These are phyloP conservation scores for Pterobdella sp. DNA, from an alignment of 2,888 invertebrate species.

Conservation along the genomic window DNA sequence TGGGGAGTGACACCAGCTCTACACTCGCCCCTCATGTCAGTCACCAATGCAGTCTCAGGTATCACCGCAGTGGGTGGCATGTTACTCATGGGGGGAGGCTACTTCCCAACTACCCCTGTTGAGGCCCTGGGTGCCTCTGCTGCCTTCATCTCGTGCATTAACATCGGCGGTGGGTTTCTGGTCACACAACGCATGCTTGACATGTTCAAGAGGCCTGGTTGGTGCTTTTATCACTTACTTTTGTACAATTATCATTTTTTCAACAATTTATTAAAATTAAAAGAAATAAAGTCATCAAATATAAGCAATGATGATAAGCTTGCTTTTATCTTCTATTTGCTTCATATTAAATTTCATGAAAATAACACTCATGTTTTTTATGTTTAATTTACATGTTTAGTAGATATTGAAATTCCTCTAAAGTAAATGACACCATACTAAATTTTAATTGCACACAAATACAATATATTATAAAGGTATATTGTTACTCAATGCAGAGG, in stretches of 20 bases:
- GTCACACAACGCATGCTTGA: conserved; percentile 85
- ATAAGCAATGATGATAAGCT: too few species aligned
- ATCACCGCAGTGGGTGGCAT: conserved; percentile 85
- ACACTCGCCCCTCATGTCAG: conserved; percentile 84
- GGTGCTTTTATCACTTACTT: conserved; percentile 28
- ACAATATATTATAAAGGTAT: too few species aligned
- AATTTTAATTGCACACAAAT: too few species aligned
- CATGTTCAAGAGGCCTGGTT: conserved; percentile 67
- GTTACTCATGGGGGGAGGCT: conserved; percentile 74
- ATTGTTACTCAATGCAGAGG: too few species aligned
- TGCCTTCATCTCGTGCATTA: conserved; percentile 77
- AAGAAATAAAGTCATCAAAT: too few species aligned
- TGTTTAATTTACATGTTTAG: too few species aligned
- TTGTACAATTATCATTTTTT: neutral
- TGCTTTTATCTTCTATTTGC: too few species aligned
- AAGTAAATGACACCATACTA: too few species aligned
- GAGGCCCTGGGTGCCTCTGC: conserved; percentile 69
- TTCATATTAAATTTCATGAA: too few species aligned
- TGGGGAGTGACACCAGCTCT: conserved; percentile 85
- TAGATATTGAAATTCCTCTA: too few species aligned
- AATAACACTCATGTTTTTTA: too few species aligned
- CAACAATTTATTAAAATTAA: neutral
- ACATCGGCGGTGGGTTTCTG: conserved; percentile 80
- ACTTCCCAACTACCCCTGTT: conserved; percentile 64
- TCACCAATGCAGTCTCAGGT: conserved; percentile 82